Percentiles rank a stretch among this genome's conserved stretches.
Conservation (phyloP, 2,113 vertebrate species). For the Labeo catla region DNA sequence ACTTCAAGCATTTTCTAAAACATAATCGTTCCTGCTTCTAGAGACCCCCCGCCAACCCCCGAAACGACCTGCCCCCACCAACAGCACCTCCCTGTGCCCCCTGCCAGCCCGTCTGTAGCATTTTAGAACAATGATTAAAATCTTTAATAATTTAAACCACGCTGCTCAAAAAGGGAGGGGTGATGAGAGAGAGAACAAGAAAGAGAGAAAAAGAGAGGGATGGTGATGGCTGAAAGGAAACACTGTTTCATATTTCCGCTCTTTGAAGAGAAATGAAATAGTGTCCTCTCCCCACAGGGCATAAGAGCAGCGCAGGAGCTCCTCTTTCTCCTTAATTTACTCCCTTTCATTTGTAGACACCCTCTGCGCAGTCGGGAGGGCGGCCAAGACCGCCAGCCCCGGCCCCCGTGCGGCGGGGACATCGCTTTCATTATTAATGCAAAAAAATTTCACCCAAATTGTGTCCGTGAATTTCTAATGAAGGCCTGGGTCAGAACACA, state of each 20-base stretch:
- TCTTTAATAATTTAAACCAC: conserved; percentile 58
- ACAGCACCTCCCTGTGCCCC: conserved; percentile 26
- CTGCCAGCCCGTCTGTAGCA: conserved; percentile 32
- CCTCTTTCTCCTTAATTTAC: conserved; percentile 49
- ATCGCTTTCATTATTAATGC: conserved; percentile 72
- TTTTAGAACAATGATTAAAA: conserved; percentile 58
- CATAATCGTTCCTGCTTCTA: conserved; percentile 33
- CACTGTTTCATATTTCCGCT: conserved; percentile 50
- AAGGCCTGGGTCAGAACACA: conserved; percentile 34
- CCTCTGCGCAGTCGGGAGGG: conserved; percentile 50
- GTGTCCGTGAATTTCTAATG: conserved; percentile 61
- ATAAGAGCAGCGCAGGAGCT: neutral
- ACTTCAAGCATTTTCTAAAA: conserved; percentile 51
- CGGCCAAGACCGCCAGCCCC: conserved; percentile 50
- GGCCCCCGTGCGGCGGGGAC: conserved; percentile 31
- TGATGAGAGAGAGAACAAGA: conserved; percentile 15
- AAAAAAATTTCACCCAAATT: conserved; percentile 64
- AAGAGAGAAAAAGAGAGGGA: conserved; percentile 26
- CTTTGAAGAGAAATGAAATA: conserved; percentile 56
- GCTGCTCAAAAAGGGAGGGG: conserved; percentile 43
- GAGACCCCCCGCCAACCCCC: conserved; percentile 10
- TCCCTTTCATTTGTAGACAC: conserved; percentile 49
- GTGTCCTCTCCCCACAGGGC: conserved; percentile 30
- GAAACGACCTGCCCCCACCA: conserved; percentile 31
- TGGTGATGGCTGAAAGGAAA: conserved; percentile 42